Evolutionary conservation across 2,888 invertebrate genomes (phyloP).

Genomic region (Mesoligia furuncula): DNA sequence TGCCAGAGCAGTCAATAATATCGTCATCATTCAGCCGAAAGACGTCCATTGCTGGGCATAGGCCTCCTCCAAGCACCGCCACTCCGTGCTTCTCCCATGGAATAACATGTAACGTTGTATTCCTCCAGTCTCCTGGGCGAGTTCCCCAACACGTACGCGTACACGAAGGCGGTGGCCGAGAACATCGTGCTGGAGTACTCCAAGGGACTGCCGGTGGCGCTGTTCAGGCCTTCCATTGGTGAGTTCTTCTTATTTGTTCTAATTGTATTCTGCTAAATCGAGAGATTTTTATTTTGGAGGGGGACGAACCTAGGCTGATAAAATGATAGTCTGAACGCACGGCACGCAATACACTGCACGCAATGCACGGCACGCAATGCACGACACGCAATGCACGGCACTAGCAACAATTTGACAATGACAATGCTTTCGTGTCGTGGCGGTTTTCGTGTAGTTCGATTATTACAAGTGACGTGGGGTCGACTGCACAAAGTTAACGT

Average conservation of each 20-base stretch:
- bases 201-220: slow-evolving; percentile 93
- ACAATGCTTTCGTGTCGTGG: background rate
- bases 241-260: slow-evolving; percentile 64
- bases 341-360: background rate
- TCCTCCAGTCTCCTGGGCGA: slow-evolving; percentile 91
- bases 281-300: background rate
- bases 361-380: background rate
- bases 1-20: background rate
- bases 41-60: background rate
- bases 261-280: background rate
- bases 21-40: too few relatives aligned
- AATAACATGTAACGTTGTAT: background rate
- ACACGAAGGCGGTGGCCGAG: slow-evolving; percentile 97
- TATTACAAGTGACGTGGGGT: background rate
- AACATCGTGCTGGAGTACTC: slow-evolving; percentile 94
- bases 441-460: background rate
- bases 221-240: slow-evolving; percentile 98
- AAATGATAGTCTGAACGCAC: background rate
- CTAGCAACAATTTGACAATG: background rate
- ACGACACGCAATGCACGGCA: background rate
- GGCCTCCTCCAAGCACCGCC: background rate
- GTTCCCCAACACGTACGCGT: slow-evolving; percentile 98
- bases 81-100: background rate
- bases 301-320: background rate
- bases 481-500: background rate